These are phyloP conservation scores for Corynorhinus townsendii DNA, from an alignment of 2,113 vertebrate genomes.

Conservation along the genomic window DNA sequence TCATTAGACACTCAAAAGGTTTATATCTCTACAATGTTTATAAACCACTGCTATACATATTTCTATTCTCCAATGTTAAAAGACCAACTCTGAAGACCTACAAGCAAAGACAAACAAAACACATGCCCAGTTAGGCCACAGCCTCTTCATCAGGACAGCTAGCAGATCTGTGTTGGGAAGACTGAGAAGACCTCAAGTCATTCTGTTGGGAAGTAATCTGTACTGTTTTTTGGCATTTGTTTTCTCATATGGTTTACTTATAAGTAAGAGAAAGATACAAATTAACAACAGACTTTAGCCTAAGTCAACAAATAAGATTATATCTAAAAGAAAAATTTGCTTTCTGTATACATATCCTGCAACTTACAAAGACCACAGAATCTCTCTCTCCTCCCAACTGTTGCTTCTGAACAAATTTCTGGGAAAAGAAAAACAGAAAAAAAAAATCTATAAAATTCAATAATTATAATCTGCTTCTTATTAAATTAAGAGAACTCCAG, in stretches of 20 bases:
- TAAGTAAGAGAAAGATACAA: constrained; percentile 31
- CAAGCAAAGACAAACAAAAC: neutral
- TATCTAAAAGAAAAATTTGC: neutral
- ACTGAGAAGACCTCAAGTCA: neutral
- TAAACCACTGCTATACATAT: neutral
- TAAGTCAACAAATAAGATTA: constrained; percentile 7
- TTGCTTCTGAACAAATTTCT: constrained; percentile 12
- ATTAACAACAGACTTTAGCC: constrained; percentile 28
- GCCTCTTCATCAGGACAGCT: neutral
- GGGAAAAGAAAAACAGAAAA: neutral
- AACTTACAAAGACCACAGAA: neutral
- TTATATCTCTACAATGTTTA: constrained; percentile 26
- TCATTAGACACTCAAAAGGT: constrained; percentile 26
- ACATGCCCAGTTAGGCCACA: neutral
- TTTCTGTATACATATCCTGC: neutral
- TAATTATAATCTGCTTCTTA: neutral
- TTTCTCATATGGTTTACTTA: constrained; percentile 11
- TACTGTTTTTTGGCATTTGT: constrained; percentile 18
- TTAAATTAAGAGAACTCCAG: neutral
- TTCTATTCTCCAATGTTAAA: neutral
- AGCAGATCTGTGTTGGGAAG: neutral
- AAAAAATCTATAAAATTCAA: constrained; percentile 4
- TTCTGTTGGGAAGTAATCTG: neutral
- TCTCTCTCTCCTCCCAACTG: neutral
- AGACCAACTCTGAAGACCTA: neutral